phyloP scores from a whole-genome alignment of 2,888 invertebrate species.

The Nymphalis c-album region DNA sequence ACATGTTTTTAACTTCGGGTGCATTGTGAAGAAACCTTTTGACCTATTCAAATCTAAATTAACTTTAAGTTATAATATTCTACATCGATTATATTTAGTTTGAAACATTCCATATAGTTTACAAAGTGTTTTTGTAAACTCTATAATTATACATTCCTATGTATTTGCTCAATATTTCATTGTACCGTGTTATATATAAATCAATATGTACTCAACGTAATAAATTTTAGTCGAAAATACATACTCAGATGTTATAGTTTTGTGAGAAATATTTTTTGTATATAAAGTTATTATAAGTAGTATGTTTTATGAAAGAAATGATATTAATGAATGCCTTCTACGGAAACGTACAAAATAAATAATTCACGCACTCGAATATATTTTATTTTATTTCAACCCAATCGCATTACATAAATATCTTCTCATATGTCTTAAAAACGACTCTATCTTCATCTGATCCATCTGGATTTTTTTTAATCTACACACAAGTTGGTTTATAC shows the following conservation, averaged over 20 bases:
- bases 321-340: slow-evolving; percentile 64
- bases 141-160: slow-evolving; percentile 35
- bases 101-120: slow-evolving; percentile 34
- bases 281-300: slow-evolving; percentile 46
- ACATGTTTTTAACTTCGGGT: slow-evolving; percentile 61
- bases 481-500: too few relatives aligned
- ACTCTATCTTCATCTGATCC: too few relatives aligned
- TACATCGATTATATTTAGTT: slow-evolving; percentile 29
- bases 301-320: slow-evolving; percentile 58
- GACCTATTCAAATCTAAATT: slow-evolving; percentile 35
- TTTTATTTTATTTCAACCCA: slow-evolving; percentile 49
- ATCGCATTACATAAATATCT: not conserved
- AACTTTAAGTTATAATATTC: slow-evolving; percentile 10
- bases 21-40: slow-evolving; percentile 54
- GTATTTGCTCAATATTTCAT: slow-evolving; percentile 34
- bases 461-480: too few relatives aligned
- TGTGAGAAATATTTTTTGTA: slow-evolving; percentile 45
- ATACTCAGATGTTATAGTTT: slow-evolving; percentile 64
- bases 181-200: slow-evolving; percentile 40
- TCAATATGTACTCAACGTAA: slow-evolving; percentile 60
- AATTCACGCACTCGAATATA: slow-evolving; percentile 72
- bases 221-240: slow-evolving; percentile 60
- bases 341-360: slow-evolving; percentile 77
- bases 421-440: too few relatives aligned
- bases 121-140: slow-evolving; percentile 36